phyloP scores from a whole-genome alignment of 2,797 vertebrate species.

The Tamandua tetradactyla region DNA sequence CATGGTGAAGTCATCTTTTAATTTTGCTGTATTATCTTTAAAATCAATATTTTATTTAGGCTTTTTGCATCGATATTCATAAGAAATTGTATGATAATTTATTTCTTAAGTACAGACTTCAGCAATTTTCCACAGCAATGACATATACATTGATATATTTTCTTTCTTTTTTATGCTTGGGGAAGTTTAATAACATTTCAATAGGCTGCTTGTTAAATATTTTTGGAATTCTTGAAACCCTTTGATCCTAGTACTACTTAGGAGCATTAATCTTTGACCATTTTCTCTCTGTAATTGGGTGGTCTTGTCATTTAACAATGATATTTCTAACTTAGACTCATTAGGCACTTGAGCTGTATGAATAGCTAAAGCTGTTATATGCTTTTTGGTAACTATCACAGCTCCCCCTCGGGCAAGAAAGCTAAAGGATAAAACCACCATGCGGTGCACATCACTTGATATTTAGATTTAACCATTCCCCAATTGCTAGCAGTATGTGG shows the following conservation, averaged over 20 bases:
- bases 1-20: background rate
- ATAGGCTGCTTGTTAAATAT: background rate
- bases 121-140: background rate
- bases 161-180: background rate
- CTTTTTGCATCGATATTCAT: conserved; percentile 1
- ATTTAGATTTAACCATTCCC: too few relatives aligned
- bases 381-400: too few relatives aligned
- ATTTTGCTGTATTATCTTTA: background rate
- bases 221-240: background rate
- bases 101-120: background rate
- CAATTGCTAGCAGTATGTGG: too few relatives aligned
- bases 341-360: too few relatives aligned
- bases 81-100: background rate
- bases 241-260: background rate
- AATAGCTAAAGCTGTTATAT: too few relatives aligned
- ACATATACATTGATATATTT: background rate
- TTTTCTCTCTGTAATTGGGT: background rate
- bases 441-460: too few relatives aligned
- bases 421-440: too few relatives aligned
- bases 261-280: background rate
- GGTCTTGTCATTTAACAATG: too few relatives aligned
- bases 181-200: background rate
- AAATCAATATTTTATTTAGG: background rate
- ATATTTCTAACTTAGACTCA: too few relatives aligned
- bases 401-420: too few relatives aligned